Evolutionary conservation across 1,140 invertebrate species (phyloP), one percentile per base, ranked within the genome.

Genomic region (Philaenus spumarius): DNA sequence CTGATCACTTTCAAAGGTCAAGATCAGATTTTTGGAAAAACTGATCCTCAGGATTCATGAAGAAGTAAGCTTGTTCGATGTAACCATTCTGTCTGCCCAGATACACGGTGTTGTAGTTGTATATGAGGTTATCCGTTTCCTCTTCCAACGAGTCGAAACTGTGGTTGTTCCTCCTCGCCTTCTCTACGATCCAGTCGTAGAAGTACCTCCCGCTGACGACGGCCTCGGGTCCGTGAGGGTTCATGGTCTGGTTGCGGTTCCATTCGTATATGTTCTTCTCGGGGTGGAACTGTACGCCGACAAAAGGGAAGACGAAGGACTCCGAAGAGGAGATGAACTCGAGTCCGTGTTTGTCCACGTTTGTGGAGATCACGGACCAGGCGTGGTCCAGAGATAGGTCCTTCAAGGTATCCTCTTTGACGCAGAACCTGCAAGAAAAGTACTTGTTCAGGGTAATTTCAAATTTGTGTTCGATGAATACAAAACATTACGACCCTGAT

Each of bases 251-350:
- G 19, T 74, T 76, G 0, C 64, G 63, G 1, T 78, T 76, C 81
- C 90, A 95, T 71, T 94, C 90, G 64, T 84, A 96, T 1, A 80
- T 68, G 66, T 84, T 87, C 69, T 95, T 96, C 71, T 97, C 93
- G 0, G 93, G 93, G 72, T 96, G 93, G 70, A 90, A 96, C 69
- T 94, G 90, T 0, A 89, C 74, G 1, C 84, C 92, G 72, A 89
- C 95, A 68, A 95, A 85, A 14, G 93, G 93, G 64, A 72, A 81
- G 68, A 72, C 79, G 64, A 64, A 76, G 66, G 80, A 82, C 67
- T 89, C 86, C 47, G 87, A 68, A 0, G 75, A 73, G 1, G 85
- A 86, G 63, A 83, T 82, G 66, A 89, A 94, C 67, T 81, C 71
- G 1, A 81, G 62, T 12, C 80, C 80, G 47, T 84, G 71, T 2